Percentiles rank a stretch among this genome's conserved stretches.
Conservation (phyloP, 2,888 invertebrate genomes). For the Podabrus alpinus region DNA sequence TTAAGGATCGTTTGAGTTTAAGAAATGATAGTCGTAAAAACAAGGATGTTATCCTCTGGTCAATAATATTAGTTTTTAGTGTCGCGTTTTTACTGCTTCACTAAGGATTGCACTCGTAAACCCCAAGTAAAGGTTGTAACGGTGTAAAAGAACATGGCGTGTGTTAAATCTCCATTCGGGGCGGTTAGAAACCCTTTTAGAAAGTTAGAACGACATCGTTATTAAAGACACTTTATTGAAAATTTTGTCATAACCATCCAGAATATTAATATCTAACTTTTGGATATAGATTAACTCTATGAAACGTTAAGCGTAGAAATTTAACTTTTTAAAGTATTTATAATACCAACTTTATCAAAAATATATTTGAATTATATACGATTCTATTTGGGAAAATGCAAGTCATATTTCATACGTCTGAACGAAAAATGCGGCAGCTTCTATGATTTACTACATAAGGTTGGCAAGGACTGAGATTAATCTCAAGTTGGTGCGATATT, state of each 20-base stretch:
- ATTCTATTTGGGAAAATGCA: constrained; percentile 45
- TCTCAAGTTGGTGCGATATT: constrained; percentile 41
- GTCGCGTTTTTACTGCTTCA: constrained; percentile 12
- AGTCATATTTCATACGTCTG: constrained; percentile 43
- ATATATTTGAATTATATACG: constrained; percentile 40
- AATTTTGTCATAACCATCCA: constrained; percentile 4
- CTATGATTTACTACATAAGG: constrained; percentile 45
- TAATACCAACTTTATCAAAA: constrained; percentile 5
- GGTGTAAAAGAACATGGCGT: constrained; percentile 8
- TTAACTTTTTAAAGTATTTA: constrained; percentile 4
- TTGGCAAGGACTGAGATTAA: constrained; percentile 44
- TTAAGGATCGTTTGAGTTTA: constrained; percentile 10
- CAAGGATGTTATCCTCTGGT: constrained; percentile 12
- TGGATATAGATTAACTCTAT: not conserved
- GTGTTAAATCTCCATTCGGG: constrained; percentile 17
- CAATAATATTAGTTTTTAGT: constrained; percentile 13
- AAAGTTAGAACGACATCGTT: constrained; percentile 15
- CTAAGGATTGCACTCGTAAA: constrained; percentile 16
- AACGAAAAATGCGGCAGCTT: constrained; percentile 42
- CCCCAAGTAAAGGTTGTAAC: constrained; percentile 5
- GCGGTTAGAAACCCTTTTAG: constrained; percentile 8
- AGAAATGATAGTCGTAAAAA: constrained; percentile 16
- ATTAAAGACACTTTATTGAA: constrained; percentile 14
- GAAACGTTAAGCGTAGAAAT: not conserved
- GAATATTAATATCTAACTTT: constrained; percentile 1